Base-by-base conservation (phyloP, 2,113 vertebrate genomes). In the Aix galericulata region DNA sequence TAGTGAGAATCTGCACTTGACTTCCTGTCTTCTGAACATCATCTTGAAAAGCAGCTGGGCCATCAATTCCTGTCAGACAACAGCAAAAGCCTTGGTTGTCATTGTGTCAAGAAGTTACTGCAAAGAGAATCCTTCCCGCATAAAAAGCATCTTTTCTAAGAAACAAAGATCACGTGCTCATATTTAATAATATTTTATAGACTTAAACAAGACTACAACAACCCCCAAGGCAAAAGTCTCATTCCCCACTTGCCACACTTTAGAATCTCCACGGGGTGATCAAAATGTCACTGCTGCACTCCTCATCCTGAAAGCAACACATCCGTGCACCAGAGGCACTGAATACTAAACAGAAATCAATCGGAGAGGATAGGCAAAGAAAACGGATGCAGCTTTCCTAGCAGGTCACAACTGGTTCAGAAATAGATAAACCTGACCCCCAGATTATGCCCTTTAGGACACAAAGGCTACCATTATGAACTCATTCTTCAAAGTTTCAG, bases 1-100 rank as follows among this genome's bases (percentile, higher is more conserved):
- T 98, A 9, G 98, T 99, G 74, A 99, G 98, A 96, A 99, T 99
- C 96, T 99, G 99, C 95, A 99, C 98, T 81, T 98, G 98, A 93
- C 98, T 97, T 91, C 95, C 97, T 80, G 97, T 95, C 95, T 98
- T 98, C 95, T 98, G 97, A 87, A 98, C 96, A 32, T 99, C 99
- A 34, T 99, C 98, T 90, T 98, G 98, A 96, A 98, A 98, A 95
- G 98, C 98, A 86, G 98, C 98, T 68, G 98, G 98, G 94, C 98
- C 98, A 91, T 99, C 98, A 91, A 98, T 98, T 67, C 99, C 99
- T 99, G 98, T 91, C 77, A 97, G 91, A 97, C 89, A 96, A 81
- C 42, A 93, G 87, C 46, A 94, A 93, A 94, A 95, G 29, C 53
- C 20, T 92, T 26, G 50, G 53, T 6, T 85, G 75, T 32, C 48